These are phyloP conservation scores for Labroides dimidiatus DNA, from an alignment of 2,797 vertebrate genomes.

Conservation along the genomic window DNA sequence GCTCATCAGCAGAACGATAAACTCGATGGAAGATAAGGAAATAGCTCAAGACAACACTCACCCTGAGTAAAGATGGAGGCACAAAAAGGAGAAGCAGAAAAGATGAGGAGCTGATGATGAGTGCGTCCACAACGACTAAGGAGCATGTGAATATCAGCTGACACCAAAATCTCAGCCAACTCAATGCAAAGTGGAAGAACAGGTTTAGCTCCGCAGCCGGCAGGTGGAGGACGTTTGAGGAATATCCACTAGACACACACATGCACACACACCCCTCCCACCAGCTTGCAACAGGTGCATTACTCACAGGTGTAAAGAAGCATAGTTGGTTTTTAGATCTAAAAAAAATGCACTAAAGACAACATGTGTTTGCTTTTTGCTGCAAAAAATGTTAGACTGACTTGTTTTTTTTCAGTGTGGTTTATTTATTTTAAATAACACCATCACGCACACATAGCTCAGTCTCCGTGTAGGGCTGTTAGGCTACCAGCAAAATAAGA, in stretches of 20 bases:
- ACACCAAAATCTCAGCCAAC: conserved; percentile 43
- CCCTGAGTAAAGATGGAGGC: conserved; percentile 26
- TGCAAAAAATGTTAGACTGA: too few relatives aligned
- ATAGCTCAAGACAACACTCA: conserved; percentile 47
- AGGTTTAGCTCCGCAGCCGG: conserved; percentile 52
- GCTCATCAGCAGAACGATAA: not conserved
- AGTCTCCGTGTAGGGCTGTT: too few relatives aligned
- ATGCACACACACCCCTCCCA: not conserved
- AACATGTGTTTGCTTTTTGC: too few relatives aligned
- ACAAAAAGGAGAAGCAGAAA: conserved; percentile 1
- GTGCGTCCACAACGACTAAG: conserved; percentile 24
- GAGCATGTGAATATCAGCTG: conserved; percentile 61
- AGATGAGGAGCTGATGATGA: conserved; percentile 35
- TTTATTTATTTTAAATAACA: too few relatives aligned
- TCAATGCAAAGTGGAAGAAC: conserved; percentile 68
- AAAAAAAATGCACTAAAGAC: too few relatives aligned
- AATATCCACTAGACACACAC: not conserved
- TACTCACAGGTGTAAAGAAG: not conserved
- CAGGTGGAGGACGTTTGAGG: conserved; percentile 1
- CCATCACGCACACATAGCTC: not conserved
- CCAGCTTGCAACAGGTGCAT: not conserved
- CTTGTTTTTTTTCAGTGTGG: too few relatives aligned
- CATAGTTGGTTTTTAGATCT: too few relatives aligned
- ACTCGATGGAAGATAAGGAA: not conserved
- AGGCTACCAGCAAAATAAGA: too few relatives aligned